These are phyloP conservation scores for Cyprinodon variegatus DNA, from an alignment of 2,113 vertebrate species.

Conservation along the genomic window DNA sequence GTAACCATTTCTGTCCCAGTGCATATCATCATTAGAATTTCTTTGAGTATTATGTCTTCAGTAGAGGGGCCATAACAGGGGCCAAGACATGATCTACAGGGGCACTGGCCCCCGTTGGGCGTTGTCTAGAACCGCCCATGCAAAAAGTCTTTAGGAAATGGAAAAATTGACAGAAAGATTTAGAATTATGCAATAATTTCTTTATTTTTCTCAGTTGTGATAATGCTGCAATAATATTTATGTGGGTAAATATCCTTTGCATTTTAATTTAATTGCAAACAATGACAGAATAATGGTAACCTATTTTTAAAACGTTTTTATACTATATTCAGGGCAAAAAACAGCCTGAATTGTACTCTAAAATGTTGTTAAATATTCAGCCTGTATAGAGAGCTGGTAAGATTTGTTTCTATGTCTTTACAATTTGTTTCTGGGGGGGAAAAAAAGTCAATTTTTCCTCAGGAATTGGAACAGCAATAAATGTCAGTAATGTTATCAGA, in stretches of 20 bases:
- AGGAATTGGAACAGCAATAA: neutral
- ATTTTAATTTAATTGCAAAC: neutral
- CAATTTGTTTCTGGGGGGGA: neutral
- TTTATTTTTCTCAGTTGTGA: neutral
- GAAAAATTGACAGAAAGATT: neutral
- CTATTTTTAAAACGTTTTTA: neutral
- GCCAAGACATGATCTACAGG: too few species aligned
- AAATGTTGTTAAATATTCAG: neutral
- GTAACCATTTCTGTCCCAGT: too few species aligned
- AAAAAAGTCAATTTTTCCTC: neutral
- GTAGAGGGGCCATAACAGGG: too few species aligned
- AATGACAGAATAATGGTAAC: too few species aligned
- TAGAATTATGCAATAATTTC: neutral
- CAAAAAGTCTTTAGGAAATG: neutral
- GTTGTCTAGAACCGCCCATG: too few species aligned
- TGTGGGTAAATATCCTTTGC: neutral
- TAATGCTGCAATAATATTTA: neutral
- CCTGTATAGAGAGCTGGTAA: neutral
- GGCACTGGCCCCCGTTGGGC: too few species aligned
- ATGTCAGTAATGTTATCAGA: neutral
- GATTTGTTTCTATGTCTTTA: neutral
- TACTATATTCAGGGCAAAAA: neutral
- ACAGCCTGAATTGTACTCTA: neutral
- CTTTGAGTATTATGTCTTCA: too few species aligned
- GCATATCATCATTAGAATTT: too few species aligned